Base-by-base conservation (phyloP, 2,797 vertebrate genomes). In the Schizopygopsis pylzovi region DNA sequence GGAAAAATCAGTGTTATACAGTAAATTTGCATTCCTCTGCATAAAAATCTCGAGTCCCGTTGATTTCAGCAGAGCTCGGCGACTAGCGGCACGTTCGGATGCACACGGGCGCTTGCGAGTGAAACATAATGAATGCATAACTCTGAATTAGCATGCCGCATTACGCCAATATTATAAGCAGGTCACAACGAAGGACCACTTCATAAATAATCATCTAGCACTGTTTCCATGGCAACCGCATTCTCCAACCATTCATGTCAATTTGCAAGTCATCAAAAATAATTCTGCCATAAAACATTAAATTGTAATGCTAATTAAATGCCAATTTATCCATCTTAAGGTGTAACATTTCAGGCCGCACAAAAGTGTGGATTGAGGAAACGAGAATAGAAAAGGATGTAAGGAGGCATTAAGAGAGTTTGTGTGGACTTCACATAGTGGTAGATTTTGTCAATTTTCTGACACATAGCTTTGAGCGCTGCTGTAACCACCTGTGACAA, bases 401-500 rank as follows among this genome's bases (percentile, higher is more conserved):
- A 49, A 49, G 43, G 15, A 28, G 10, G 49, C 18, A 6, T 47
- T 54, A 15, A 49, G 47, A 54, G 49, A 76, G 49, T 56, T 56
- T 39, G 16, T 1, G 1, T 47, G 70, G 4, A 61, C 11, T 61
- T 33, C 91, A 90, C 88, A 92, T 86, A 59, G 87, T 84, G 85
- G 77, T 91, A 89, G 92, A 90, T 89, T 45, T 81, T 90, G 89
- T 90, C 85, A 90, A 72, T 86, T 88, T 85, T 89, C 89, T 90
- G 87, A 92, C 87, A 90, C 90, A 91, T 89, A 90, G 85, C 89
- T 90, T 90, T 92, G 88, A 90, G 83, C 87, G 88, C 90, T 91
- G 81, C n/a, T n/a, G n/a, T n/a, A n/a, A n/a, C n/a, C n/a, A n/a
- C n/a, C 91, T 87, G 91, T 93, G 94, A 94, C 94, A 92, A 95